Evolutionary conservation across 2,113 vertebrate species (phyloP), one percentile per base, ranked within the genome.

Genomic region (human): DNA sequence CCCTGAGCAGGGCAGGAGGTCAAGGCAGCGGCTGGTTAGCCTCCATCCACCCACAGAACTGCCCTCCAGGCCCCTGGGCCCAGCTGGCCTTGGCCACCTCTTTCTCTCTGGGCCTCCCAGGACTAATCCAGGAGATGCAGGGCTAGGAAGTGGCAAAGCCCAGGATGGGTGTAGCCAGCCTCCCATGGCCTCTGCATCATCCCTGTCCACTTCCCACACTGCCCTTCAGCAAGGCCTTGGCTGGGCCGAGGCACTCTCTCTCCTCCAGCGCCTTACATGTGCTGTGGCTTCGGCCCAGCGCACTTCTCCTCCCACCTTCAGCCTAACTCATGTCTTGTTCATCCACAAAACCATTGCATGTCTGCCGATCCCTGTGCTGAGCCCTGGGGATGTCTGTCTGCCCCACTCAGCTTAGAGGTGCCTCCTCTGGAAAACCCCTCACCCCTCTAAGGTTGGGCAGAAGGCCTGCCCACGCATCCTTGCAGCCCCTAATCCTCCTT

Each of bases 21-120:
- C 83, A 84, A 95, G 95, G 93, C 89, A 61, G 76, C 23, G 3
- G 72, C 23, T 96, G 97, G 55, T 95, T 93, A 82, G 97, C 96
- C 81, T 93, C 98, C 93, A 50, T 90, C 98, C 8, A 0, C 59
- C 0, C 66, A 68, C 89, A 76, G 90, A 76, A 61, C 94, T 94
- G 78, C 79, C 95, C 94, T 90, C 90, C 94, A 0, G 0, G 8
- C 84, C 95, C 97, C 93, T 89, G 89, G 95, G 96, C 93, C n/a
- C 87, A 1, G 2, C 38, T 45, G 57, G 92, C 89, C 90, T 75
- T 9, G 78, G 93, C 4, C 3, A 30, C 94, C 89, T 22, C 3
- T 0, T 0, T 18, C 43, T 5, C 8, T 6, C 27, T 16, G 76
- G n/a, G 94, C 96, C 95, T 59, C 2, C 0, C n/a, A 13, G 40